Evolutionary conservation across 2,797 vertebrate species (phyloP).

Genomic region (Gobionotothen gibberifrons): DNA sequence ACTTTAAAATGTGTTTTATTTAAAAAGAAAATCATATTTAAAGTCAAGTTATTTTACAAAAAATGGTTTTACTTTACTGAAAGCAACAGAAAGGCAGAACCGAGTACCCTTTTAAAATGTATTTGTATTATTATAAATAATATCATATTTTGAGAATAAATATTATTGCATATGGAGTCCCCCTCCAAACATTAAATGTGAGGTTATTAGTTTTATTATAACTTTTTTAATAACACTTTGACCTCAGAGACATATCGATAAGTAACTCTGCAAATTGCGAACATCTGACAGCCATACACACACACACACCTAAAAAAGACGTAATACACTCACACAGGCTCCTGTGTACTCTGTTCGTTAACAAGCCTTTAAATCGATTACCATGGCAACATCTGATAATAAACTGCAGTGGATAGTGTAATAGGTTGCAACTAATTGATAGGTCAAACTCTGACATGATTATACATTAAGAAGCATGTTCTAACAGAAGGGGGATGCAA

Average conservation of each 20-base stretch:
- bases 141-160: too few relatives aligned
- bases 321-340: conserved; percentile 1
- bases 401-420: conserved; percentile 13
- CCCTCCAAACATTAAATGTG: too few relatives aligned
- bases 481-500: neutral
- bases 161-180: too few relatives aligned
- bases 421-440: neutral
- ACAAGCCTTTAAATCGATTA: conserved; percentile 30
- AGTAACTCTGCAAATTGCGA: neutral
- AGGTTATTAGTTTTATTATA: too few relatives aligned
- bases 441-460: conserved; percentile 11
- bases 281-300: neutral
- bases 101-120: too few relatives aligned
- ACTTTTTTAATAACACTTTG: neutral
- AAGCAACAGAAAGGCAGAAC: too few relatives aligned
- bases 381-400: conserved; percentile 24
- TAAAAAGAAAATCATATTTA: too few relatives aligned
- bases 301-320: neutral
- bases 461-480: neutral
- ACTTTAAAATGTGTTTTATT: too few relatives aligned
- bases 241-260: conserved; percentile 9
- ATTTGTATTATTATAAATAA: too few relatives aligned
- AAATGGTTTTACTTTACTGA: too few relatives aligned
- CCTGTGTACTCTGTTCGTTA: conserved; percentile 20
- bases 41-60: too few relatives aligned